phyloP scores from a whole-genome alignment of 2,113 vertebrate genomes.

The Cinclus cinclus region DNA sequence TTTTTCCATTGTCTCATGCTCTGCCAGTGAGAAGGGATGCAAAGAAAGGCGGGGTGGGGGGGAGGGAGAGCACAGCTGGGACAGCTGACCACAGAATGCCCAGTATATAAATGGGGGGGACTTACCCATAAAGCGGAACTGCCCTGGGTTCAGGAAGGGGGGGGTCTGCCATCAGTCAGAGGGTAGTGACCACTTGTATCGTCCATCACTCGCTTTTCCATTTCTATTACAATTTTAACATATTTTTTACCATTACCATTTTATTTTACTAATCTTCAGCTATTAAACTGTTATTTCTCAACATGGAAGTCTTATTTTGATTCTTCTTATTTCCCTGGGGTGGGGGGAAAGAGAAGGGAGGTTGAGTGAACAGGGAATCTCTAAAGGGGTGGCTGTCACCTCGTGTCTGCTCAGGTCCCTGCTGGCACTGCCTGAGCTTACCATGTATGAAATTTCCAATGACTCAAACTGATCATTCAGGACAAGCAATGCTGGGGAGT shows the following conservation, averaged over 20 bases:
- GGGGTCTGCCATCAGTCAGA: background rate
- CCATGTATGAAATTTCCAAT: rapidly evolving
- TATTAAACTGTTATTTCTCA: background rate
- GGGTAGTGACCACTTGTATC: background rate
- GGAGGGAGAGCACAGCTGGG: background rate
- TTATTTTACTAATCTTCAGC: background rate
- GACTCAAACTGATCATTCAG: background rate
- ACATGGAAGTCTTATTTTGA: background rate
- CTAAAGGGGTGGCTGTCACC: background rate
- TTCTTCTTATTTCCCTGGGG: background rate
- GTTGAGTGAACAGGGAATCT: background rate
- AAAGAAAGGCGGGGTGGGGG: background rate
- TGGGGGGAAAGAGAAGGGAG: background rate
- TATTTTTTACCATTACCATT: background rate
- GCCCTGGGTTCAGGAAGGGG: background rate
- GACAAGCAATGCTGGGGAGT: background rate
- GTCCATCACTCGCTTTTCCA: background rate
- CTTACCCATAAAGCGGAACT: background rate
- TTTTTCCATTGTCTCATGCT: background rate
- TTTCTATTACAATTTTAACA: background rate
- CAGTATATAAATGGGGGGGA: background rate
- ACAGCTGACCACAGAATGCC: background rate
- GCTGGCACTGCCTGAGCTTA: background rate
- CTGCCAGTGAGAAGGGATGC: background rate
- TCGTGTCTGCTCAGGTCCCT: rapidly evolving